phyloP scores from a whole-genome alignment of 1,140 invertebrate species.

The Schlechtendalia chinensis region DNA sequence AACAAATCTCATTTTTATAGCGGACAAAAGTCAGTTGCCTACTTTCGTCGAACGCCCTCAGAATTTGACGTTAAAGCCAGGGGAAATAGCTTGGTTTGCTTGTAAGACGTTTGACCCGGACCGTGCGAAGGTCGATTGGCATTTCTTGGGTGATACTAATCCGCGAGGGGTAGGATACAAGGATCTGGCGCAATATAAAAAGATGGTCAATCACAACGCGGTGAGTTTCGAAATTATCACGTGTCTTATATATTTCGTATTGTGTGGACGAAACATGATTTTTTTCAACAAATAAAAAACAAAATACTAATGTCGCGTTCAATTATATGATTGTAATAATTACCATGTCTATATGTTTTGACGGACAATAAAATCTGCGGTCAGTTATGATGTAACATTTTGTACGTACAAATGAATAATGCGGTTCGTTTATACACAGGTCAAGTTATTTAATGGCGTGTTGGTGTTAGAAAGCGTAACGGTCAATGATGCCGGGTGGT shows the following conservation, averaged over 20 bases:
- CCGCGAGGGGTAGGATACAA: slow-evolving; percentile 38
- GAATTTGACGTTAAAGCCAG: slow-evolving; percentile 51
- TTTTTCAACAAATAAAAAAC: too few species aligned
- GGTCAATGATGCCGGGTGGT: slow-evolving; percentile 83
- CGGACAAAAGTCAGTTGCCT: slow-evolving; percentile 52
- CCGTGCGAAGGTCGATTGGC: slow-evolving; percentile 51
- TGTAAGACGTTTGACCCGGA: slow-evolving; percentile 51
- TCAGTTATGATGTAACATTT: too few species aligned
- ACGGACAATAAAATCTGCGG: too few species aligned
- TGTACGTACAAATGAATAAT: too few species aligned
- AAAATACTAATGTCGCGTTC: too few species aligned
- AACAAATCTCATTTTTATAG: slow-evolving; percentile 48
- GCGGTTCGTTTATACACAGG: background rate
- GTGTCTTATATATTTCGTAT: too few species aligned
- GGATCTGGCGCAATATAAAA: background rate
- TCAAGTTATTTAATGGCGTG: slow-evolving; percentile 62
- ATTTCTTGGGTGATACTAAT: slow-evolving; percentile 44
- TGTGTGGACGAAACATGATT: too few species aligned
- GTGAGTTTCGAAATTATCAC: slow-evolving; percentile 26
- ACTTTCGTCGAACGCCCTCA: slow-evolving; percentile 53
- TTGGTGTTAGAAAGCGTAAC: slow-evolving; percentile 78
- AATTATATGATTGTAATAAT: too few species aligned
- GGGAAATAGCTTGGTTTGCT: slow-evolving; percentile 51
- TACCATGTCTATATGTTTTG: too few species aligned
- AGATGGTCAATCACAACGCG: slow-evolving; percentile 3